Evolutionary conservation across 2,113 vertebrate genomes (phyloP).

Genomic region (Takifugu flavidus): DNA sequence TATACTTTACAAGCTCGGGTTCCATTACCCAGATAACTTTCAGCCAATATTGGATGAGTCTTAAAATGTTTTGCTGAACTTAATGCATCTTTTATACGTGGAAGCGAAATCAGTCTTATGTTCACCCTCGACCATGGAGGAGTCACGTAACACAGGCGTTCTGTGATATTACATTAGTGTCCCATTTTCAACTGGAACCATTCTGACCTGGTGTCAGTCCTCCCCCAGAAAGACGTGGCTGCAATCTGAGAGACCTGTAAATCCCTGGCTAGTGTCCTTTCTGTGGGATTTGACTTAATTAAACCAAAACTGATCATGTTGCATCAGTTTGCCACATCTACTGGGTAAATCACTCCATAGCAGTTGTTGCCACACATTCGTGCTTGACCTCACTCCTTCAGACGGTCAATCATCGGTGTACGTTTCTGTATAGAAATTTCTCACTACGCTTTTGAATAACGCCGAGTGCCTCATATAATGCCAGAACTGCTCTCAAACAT

Average conservation of each 20-base stretch:
- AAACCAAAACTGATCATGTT: constrained; percentile 28
- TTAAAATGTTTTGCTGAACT: constrained; percentile 43
- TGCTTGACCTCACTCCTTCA: constrained; percentile 22
- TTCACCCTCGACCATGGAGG: constrained; percentile 29
- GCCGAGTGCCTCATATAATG: constrained; percentile 62
- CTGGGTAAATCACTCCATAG: constrained; percentile 1
- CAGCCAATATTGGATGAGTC: constrained; percentile 35
- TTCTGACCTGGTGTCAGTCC: constrained; percentile 15
- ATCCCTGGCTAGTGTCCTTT: constrained; percentile 12
- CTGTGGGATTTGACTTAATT: constrained; percentile 30
- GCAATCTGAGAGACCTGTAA: constrained; percentile 4
- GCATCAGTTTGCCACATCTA: constrained; percentile 23
- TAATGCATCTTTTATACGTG: constrained; percentile 54
- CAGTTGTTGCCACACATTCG: constrained; percentile 8
- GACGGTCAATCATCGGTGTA: constrained; percentile 13
- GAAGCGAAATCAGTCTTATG: constrained; percentile 54
- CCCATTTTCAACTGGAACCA: constrained; percentile 22
- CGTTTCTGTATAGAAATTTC: constrained; percentile 31
- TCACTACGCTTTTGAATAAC: constrained; percentile 47
- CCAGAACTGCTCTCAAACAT: constrained; percentile 19
- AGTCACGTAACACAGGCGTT: constrained; percentile 1
- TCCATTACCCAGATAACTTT: constrained; percentile 34
- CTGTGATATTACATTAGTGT: constrained; percentile 23
- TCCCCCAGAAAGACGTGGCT: constrained; percentile 21
- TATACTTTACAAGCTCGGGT: constrained; percentile 33